Conservation (phyloP, 2,888 invertebrate genomes). For the Amaurobius ferox region DNA sequence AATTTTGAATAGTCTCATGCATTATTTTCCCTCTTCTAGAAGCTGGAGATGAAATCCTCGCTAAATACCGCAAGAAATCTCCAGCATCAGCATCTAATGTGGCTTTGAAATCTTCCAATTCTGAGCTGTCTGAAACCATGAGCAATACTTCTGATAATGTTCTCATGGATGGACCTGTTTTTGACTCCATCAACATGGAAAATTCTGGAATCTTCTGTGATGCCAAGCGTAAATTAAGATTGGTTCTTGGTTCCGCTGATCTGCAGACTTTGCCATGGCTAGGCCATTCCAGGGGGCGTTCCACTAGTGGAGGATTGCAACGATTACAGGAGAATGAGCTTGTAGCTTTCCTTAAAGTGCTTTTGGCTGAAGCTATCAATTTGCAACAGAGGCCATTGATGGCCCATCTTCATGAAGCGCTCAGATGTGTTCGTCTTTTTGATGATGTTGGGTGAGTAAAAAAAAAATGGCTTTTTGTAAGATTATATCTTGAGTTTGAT, state of each 20-base stretch:
- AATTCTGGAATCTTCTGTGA: constrained; percentile 81
- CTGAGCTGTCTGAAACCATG: constrained; percentile 59
- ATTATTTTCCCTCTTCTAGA: constrained; percentile 45
- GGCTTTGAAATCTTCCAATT: constrained; percentile 37
- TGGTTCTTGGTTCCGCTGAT: constrained; percentile 93
- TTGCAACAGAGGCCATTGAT: constrained; percentile 86
- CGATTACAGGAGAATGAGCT: constrained; percentile 78
- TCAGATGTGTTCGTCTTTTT: constrained; percentile 86
- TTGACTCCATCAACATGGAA: constrained; percentile 81
- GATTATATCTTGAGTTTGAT: background rate
- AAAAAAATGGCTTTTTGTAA: too few species aligned
- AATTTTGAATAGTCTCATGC: too few species aligned
- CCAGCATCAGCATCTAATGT: constrained; percentile 77
- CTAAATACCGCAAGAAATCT: constrained; percentile 87
- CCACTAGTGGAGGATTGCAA: constrained; percentile 55
- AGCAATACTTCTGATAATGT: constrained; percentile 56
- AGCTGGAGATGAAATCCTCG: constrained; percentile 82
- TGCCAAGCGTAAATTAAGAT: constrained; percentile 91
- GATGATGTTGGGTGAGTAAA: constrained; percentile 81
- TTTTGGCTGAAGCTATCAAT: constrained; percentile 89
- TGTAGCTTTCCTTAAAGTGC: constrained; percentile 84
- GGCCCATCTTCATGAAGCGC: constrained; percentile 88
- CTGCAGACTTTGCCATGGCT: constrained; percentile 75
- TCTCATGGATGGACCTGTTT: constrained; percentile 76
- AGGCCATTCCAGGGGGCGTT: constrained; percentile 35